Conservation (phyloP, 2,888 invertebrate genomes). For the Athetis lepigone region DNA sequence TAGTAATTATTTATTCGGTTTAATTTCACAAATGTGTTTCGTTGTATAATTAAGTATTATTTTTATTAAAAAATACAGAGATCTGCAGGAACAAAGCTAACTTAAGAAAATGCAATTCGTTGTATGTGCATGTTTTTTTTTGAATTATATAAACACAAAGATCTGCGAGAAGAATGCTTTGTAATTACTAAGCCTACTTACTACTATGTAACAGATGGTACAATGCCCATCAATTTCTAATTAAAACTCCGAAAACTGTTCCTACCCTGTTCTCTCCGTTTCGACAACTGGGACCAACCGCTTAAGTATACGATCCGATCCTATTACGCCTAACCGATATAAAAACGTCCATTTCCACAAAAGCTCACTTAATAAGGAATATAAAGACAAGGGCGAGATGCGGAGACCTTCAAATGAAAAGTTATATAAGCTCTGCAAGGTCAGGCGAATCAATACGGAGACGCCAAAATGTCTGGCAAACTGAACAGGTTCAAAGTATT, state of each 20-base stretch:
- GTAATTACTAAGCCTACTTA: not conserved
- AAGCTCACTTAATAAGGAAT: slow-evolving; percentile 28
- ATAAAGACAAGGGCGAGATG: slow-evolving; percentile 55
- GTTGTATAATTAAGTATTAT: too few species aligned
- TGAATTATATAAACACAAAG: not conserved
- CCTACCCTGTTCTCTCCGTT: too few species aligned
- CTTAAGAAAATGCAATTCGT: not conserved
- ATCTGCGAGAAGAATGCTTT: not conserved
- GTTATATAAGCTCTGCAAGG: slow-evolving; percentile 81
- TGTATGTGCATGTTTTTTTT: not conserved
- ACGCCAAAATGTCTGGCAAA: slow-evolving; percentile 78
- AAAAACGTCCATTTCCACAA: slow-evolving; percentile 4
- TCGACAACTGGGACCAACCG: not conserved
- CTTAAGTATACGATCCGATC: not conserved
- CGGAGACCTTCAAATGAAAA: slow-evolving; percentile 67
- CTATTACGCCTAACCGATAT: slow-evolving; percentile 3
- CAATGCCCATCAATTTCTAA: not conserved
- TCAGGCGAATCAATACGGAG: slow-evolving; percentile 82
- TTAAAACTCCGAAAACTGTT: not conserved
- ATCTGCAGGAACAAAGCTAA: too few species aligned
- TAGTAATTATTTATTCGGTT: slow-evolving; percentile 19
- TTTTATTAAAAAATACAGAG: not conserved
- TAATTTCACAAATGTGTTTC: too few species aligned
- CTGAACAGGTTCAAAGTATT: slow-evolving; percentile 55
- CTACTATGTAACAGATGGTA: not conserved